Conservation (phyloP, 2,888 invertebrate species). For the Alloplasta piceator region DNA sequence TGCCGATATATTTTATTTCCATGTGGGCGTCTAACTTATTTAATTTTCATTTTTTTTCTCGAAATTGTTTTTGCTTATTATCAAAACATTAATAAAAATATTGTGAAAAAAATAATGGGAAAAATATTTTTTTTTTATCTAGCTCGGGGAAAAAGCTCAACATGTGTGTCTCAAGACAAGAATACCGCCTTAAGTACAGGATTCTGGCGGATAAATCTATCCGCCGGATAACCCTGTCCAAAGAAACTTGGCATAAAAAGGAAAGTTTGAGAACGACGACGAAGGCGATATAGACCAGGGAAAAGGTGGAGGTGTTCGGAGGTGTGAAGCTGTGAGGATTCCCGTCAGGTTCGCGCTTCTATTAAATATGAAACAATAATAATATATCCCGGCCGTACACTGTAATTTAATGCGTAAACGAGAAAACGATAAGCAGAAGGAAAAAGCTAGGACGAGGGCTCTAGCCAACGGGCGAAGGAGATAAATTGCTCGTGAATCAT, state of each 20-base stretch:
- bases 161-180: too few relatives aligned
- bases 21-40: too few relatives aligned
- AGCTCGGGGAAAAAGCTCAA: too few relatives aligned
- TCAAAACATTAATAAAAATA: too few relatives aligned
- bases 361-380: constrained; percentile 61
- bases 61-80: too few relatives aligned
- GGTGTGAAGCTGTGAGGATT: constrained; percentile 39
- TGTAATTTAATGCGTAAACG: constrained; percentile 42
- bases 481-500: constrained; percentile 61
- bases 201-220: too few relatives aligned
- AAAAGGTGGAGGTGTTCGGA: neutral
- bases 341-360: constrained; percentile 47
- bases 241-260: neutral
- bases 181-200: too few relatives aligned
- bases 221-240: too few relatives aligned
- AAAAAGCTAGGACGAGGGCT: constrained; percentile 11
- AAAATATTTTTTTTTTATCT: too few relatives aligned
- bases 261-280: constrained; percentile 59
- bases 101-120: too few relatives aligned
- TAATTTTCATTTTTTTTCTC: too few relatives aligned
- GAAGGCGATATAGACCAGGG: constrained; percentile 1
- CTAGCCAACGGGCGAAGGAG: constrained; percentile 40
- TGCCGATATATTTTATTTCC: too few relatives aligned
- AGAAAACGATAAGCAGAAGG: neutral
- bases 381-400: constrained; percentile 39